A percentile compares a stretch with the other conserved stretches of the same genome.
These are phyloP conservation scores for Nanger granti DNA, from an alignment of 2,113 vertebrate genomes.

Conservation along the genomic window DNA sequence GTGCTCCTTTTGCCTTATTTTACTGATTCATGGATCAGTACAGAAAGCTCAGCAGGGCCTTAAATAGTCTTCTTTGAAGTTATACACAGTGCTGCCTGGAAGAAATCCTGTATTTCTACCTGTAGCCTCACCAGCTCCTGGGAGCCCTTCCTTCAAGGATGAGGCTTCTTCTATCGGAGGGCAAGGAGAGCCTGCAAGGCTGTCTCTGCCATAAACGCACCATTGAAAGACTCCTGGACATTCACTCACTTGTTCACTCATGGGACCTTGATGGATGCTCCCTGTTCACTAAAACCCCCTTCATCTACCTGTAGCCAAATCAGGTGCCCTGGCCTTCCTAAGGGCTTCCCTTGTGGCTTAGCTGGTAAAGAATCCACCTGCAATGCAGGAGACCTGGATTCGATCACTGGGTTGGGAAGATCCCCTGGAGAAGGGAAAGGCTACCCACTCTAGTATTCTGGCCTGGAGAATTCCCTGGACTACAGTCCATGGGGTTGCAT, in stretches of 20 bases:
- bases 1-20: background rate
- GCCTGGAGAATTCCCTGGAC: background rate
- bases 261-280: rapidly evolving
- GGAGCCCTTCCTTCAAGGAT: background rate
- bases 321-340: background rate
- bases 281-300: rapidly evolving
- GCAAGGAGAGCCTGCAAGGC: background rate
- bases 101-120: background rate
- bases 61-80: background rate
- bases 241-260: background rate
- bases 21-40: background rate
- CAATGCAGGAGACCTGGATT: background rate
- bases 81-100: too few relatives aligned
- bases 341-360: background rate
- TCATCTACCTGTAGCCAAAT: too few relatives aligned
- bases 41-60: background rate
- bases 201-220: rapidly evolving
- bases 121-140: background rate
- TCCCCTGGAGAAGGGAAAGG: background rate
- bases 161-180: background rate
- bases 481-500: rapidly evolving
- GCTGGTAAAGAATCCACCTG: background rate
- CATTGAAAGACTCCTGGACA: background rate
- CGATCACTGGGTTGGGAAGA: background rate
- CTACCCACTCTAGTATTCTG: background rate